Evolutionary conservation across 1,140 invertebrate genomes (phyloP), one percentile per base, ranked within the genome.

Genomic region (Popillia japonica): DNA sequence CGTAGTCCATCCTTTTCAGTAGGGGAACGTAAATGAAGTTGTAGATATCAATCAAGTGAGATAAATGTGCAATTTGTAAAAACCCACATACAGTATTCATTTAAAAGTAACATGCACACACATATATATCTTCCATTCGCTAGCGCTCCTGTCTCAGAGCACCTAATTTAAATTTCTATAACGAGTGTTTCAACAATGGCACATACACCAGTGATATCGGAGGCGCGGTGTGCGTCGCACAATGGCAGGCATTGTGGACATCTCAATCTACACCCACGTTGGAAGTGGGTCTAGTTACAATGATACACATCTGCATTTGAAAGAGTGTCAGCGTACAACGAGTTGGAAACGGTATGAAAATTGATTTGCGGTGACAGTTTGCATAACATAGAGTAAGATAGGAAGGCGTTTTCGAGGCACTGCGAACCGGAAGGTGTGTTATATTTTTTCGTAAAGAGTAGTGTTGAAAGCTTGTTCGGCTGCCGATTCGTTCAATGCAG

Each of bases 241-340:
- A 81, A 82, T 80, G 74, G 78, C 48, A 27, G 79, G 78, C 80
- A 81, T 82, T 82, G 81, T 82, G 81, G 80, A 82, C 80, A 81
- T 82, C 80, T 82, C 81, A 82, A 82, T 82, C 81, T 79, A 81
- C 79, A 79, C 74, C 79, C 79, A 78, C 78, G 73, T 59, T 81
- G 80, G 78, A 79, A 80, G 80, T 80, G 82, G 80, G 80, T 83
- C 80, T 81, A 81, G 79, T 80, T 83, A 81, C 80, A 82, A 83
- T 81, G 82, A 83, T 83, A 83, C 78, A 83, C 79, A 83, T 83
- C 82, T 83, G 82, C 82, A 81, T 83, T 83, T 81, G 82, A 83
- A 83, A 83, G 81, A 83, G 80, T 83, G 82, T 81, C 82, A 83
- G 78, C 77, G 76, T 75, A 78, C 73, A 76, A 78, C 78, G 80